These are phyloP conservation scores for Zophobas atratus DNA, from an alignment of 1,140 invertebrate species.

Conservation along the genomic window DNA sequence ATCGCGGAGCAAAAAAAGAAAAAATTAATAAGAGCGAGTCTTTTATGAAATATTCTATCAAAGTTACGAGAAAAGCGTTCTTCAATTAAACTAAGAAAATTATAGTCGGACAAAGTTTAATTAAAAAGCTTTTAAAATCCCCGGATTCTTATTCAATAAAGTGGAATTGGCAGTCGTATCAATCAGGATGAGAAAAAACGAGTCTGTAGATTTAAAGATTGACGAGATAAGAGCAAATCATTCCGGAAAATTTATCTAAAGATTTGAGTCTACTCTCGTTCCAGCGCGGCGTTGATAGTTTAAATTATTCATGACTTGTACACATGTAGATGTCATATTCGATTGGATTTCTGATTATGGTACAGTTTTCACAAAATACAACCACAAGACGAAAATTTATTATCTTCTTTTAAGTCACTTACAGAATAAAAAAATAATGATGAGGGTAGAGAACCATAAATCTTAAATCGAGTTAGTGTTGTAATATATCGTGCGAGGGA, in stretches of 20 bases:
- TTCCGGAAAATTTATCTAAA: background rate
- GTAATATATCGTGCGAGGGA: conserved; percentile 8
- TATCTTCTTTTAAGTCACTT: conserved; percentile 5
- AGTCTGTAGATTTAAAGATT: background rate
- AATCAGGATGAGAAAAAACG: conserved; percentile 5
- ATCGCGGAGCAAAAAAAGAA: background rate
- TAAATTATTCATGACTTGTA: conserved; percentile 1
- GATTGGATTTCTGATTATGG: conserved; percentile 20
- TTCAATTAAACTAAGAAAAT: background rate
- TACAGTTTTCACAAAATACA: background rate
- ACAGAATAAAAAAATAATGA: conserved; percentile 16
- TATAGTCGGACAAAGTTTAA: background rate
- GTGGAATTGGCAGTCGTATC: background rate
- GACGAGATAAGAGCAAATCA: background rate
- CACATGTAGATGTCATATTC: conserved; percentile 17
- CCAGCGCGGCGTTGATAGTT: background rate
- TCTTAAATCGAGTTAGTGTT: conserved; percentile 25
- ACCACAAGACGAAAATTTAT: conserved; percentile 2
- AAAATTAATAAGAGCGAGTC: background rate
- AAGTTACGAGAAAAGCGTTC: background rate
- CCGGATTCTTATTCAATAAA: background rate
- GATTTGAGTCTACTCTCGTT: background rate
- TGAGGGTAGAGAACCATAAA: conserved; percentile 25
- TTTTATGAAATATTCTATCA: background rate
- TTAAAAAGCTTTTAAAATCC: conserved; percentile 15